Conservation (phyloP, 2,888 invertebrate species). For the Drosophila testacea region DNA sequence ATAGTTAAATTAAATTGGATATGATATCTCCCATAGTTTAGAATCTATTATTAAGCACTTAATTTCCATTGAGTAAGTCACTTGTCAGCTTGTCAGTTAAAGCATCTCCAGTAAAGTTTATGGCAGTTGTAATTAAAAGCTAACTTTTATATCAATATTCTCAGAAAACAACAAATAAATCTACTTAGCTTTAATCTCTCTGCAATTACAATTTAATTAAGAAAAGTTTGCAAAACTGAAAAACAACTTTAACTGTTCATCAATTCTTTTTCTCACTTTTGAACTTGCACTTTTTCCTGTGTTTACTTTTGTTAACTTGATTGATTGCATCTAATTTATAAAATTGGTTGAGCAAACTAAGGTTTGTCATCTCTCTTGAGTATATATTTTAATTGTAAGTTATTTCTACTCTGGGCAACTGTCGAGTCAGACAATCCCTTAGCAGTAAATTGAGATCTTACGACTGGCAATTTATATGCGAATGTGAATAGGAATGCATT, state of each 20-base stretch:
- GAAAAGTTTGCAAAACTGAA: not conserved
- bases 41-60: not conserved
- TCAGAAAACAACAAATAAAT: not conserved
- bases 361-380: slow-evolving; percentile 20
- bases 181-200: not conserved
- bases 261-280: not conserved
- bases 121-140: slow-evolving; percentile 8
- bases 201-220: slow-evolving; percentile 10
- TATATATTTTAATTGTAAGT: slow-evolving; percentile 50
- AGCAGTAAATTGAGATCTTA: slow-evolving; percentile 33
- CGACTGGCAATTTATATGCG: slow-evolving; percentile 48
- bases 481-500: slow-evolving; percentile 30
- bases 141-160: slow-evolving; percentile 2
- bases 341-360: slow-evolving; percentile 29
- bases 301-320: slow-evolving; percentile 17
- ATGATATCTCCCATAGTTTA: not conserved
- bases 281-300: not conserved
- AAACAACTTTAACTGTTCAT: not conserved
- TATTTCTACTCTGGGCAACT: slow-evolving; percentile 22
- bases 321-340: slow-evolving; percentile 45
- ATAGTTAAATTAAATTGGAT: not conserved
- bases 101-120: not conserved
- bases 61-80: not conserved
- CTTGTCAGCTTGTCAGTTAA: too few relatives aligned
- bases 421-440: not conserved